Conservation (phyloP, 1,140 invertebrate genomes). For the Eupeodes corollae region DNA sequence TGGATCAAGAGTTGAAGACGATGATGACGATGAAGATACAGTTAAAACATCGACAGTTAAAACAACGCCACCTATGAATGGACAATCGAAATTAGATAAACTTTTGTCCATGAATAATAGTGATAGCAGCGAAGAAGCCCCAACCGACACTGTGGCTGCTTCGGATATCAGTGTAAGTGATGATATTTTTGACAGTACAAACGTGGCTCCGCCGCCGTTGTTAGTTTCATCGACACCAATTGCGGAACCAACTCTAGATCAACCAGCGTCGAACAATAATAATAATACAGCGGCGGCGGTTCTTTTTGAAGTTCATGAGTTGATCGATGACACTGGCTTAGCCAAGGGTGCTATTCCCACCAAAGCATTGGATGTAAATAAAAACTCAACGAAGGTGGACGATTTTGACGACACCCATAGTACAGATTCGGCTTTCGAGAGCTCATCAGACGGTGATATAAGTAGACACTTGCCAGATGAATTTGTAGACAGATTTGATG, state of each 20-base stretch:
- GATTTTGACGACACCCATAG: slow-evolving; percentile 34
- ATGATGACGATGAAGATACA: slow-evolving; percentile 33
- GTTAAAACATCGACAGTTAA: slow-evolving; percentile 15
- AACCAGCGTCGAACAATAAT: background rate
- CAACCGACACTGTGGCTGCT: slow-evolving; percentile 30
- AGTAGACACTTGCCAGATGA: slow-evolving; percentile 33
- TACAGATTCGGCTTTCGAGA: slow-evolving; percentile 35
- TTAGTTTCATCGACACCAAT: slow-evolving; percentile 18
- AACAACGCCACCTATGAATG: slow-evolving; percentile 8
- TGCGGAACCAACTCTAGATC: slow-evolving; percentile 19
- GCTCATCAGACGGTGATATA: slow-evolving; percentile 31
- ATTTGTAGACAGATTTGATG: slow-evolving; percentile 28
- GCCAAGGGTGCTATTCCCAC: slow-evolving; percentile 1
- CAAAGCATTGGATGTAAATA: slow-evolving; percentile 23
- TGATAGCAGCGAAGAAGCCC: slow-evolving; percentile 30
- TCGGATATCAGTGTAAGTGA: slow-evolving; percentile 33
- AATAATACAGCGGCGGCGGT: slow-evolving; percentile 1
- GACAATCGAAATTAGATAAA: slow-evolving; percentile 34
- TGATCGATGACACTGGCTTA: background rate
- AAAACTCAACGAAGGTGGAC: slow-evolving; percentile 22
- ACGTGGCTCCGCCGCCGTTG: background rate
- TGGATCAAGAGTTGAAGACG: slow-evolving; percentile 18
- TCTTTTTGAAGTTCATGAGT: background rate
- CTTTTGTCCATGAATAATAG: slow-evolving; percentile 33
- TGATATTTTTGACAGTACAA: slow-evolving; percentile 19